Base-by-base conservation (phyloP, 2,797 vertebrate genomes). In the Esox lucius region DNA sequence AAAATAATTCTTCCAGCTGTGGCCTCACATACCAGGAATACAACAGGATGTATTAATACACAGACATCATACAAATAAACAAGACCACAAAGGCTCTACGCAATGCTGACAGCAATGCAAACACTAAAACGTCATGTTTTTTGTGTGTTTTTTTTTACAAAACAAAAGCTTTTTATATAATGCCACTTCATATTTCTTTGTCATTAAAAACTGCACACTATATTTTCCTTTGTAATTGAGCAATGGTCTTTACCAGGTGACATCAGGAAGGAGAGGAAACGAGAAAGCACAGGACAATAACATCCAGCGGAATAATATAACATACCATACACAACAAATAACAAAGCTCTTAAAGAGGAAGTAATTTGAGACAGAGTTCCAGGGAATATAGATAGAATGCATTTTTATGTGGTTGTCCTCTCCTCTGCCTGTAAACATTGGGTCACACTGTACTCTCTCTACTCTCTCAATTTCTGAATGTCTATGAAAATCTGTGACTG, bases 141-240 rank as follows among this genome's bases (percentile, higher is more conserved):
- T 51, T 16, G 49, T n/a, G n/a, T n/a, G n/a, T n/a, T n/a, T n/a
- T n/a, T 51, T 49, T 49, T 51, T 49, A 19, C 12, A 62, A 26
- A 62, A 62, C 56, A 61, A 24, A 7, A 62, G 59, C 59, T n/a
- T 62, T 62, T 62, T 11, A 62, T 22, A 62, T 62, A 64, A 64
- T 24, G 5, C 61, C 51, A 56, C 51, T n/a, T 19, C 19, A 64
- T 64, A 24, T 24, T 28, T 64, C 26, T 24, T 22, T 64, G 11
- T 28, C 26, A 64, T 9, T 24, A 59, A 64, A 26, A 12, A 64
- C 33, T 28, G 26, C 51, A 2, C 6, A 5, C 19, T n/a, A 17
- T 56, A 19, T 0, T n/a, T n/a, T 56, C 16, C 51, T 56, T 51
- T 51, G 5, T 17, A 16, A 51, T 16, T 17, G 49, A 51, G 6